These are phyloP conservation scores for Drosophila histrio DNA, from an alignment of 2,888 invertebrate species.

Conservation along the genomic window DNA sequence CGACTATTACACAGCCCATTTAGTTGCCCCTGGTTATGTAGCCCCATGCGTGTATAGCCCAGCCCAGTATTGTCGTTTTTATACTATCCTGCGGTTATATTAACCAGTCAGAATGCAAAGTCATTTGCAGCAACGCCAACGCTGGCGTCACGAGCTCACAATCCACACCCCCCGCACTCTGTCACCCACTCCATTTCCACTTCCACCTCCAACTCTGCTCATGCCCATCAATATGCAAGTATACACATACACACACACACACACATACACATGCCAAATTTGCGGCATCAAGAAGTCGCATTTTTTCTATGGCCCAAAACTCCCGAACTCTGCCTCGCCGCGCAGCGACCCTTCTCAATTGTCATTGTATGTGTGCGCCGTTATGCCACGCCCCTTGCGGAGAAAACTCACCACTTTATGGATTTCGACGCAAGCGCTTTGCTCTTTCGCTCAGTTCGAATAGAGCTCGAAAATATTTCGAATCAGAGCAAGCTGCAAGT, in stretches of 20 bases:
- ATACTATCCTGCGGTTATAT: slow-evolving; percentile 83
- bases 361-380: slow-evolving; percentile 12
- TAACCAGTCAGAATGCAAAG: slow-evolving; percentile 84
- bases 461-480: slow-evolving; percentile 24
- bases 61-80: slow-evolving; percentile 47
- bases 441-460: slow-evolving; percentile 22
- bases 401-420: slow-evolving; percentile 51
- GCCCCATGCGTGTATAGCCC: slow-evolving; percentile 9
- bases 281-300: slow-evolving; percentile 83
- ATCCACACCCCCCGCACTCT: neutral
- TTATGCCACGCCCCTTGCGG: slow-evolving; percentile 41
- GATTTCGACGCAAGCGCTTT: slow-evolving; percentile 27
- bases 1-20: slow-evolving; percentile 64
- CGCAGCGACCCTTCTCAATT: slow-evolving; percentile 1
- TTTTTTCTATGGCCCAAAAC: slow-evolving; percentile 78
- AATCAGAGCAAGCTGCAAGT: neutral
- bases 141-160: slow-evolving; percentile 32
- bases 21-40: slow-evolving; percentile 46
- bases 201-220: neutral
- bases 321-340: slow-evolving; percentile 13
- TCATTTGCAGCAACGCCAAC: slow-evolving; percentile 64
- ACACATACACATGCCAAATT: slow-evolving; percentile 72
- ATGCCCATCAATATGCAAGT: slow-evolving; percentile 17
- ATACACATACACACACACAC: slow-evolving; percentile 24
- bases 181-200: neutral